Percentiles rank a stretch among this genome's conserved stretches.
Conservation (phyloP, 2,113 vertebrate species). For the Platichthys stellatus region DNA sequence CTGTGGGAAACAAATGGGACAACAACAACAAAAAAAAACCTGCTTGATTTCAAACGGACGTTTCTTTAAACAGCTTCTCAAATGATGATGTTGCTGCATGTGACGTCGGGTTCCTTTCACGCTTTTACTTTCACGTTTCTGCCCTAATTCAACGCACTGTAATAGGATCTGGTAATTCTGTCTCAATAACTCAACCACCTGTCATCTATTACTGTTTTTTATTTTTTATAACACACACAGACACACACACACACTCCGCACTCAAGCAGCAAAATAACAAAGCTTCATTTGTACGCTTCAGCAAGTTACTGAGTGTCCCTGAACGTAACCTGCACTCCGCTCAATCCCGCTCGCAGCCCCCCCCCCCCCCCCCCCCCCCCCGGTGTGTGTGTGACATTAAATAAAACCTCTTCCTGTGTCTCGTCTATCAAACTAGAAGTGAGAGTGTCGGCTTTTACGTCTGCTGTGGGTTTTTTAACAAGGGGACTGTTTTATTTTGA, state of each 20-base stretch:
- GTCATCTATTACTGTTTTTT: constrained; percentile 86
- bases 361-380: neutral
- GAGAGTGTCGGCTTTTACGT: constrained; percentile 87
- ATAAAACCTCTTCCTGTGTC: constrained; percentile 72
- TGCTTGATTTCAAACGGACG: constrained; percentile 87
- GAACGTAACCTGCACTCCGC: constrained; percentile 85
- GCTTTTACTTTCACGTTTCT: constrained; percentile 83
- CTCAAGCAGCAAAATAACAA: constrained; percentile 10
- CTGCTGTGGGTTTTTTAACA: constrained; percentile 93
- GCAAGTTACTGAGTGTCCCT: constrained; percentile 71
- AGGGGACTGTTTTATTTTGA: constrained; percentile 87
- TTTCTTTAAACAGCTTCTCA: constrained; percentile 89
- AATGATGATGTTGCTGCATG: constrained; percentile 97
- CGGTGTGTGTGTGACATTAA: constrained; percentile 82
- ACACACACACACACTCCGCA: constrained; percentile 27
- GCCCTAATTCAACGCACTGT: constrained; percentile 89
- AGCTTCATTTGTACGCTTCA: constrained; percentile 31
- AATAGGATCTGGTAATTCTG: constrained; percentile 84
- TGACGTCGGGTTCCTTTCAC: constrained; percentile 90
- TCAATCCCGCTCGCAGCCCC: constrained; percentile 80
- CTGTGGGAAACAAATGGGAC: constrained; percentile 76
- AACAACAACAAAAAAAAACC: constrained; percentile 11
- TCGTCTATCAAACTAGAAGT: constrained; percentile 89
- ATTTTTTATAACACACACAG: constrained; percentile 33
- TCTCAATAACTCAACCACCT: constrained; percentile 85